phyloP scores from a whole-genome alignment of 2,113 vertebrate species.

The Probosciger aterrimus region DNA sequence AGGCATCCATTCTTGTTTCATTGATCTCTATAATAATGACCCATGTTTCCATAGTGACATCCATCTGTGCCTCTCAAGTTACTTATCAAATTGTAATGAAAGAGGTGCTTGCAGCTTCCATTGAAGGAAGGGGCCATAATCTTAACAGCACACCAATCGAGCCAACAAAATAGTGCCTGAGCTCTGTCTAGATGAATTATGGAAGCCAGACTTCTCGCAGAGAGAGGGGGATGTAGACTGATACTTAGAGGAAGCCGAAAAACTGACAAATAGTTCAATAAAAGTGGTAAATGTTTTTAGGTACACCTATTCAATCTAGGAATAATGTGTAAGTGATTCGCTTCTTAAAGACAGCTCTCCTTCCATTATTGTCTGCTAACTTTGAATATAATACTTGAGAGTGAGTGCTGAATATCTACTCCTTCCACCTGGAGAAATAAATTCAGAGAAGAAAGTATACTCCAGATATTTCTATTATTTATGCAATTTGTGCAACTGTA shows the following conservation, averaged over 20 bases:
- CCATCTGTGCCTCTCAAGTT: conserved; percentile 1
- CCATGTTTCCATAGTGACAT: background rate
- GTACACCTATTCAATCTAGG: background rate
- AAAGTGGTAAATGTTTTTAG: background rate
- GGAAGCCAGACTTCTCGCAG: background rate
- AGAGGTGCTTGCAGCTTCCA: background rate
- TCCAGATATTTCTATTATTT: background rate
- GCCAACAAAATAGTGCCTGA: background rate
- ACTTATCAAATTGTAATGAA: conserved; percentile 43
- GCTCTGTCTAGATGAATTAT: background rate
- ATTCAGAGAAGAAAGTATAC: background rate
- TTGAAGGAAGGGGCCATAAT: background rate
- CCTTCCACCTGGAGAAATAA: background rate
- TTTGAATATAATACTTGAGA: background rate
- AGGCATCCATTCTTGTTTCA: background rate
- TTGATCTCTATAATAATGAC: background rate
- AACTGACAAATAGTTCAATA: background rate
- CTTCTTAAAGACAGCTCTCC: background rate
- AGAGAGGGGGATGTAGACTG: background rate
- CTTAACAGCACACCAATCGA: background rate
- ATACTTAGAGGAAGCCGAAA: background rate
- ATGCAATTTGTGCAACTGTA: background rate
- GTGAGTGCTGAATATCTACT: background rate
- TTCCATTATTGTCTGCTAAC: background rate
- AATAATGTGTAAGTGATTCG: background rate